Percentiles rank a stretch among this genome's conserved stretches.
phyloP scores from a whole-genome alignment of 1,140 invertebrate species.

The Anastrepha obliqua region DNA sequence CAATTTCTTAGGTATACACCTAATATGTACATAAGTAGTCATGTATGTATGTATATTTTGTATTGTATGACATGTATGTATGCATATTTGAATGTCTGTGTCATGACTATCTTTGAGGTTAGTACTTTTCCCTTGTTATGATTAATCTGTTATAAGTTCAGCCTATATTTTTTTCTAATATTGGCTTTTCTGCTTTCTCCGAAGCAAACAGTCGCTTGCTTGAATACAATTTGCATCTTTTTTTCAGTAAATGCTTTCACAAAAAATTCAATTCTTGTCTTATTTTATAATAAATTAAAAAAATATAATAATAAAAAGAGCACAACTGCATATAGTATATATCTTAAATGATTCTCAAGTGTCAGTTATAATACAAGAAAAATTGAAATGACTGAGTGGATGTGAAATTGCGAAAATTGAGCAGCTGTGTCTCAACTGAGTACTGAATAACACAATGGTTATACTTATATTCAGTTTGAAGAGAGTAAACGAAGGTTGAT shows the following conservation, averaged over 20 bases:
- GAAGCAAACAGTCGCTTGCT: neutral
- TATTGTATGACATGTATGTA: neutral
- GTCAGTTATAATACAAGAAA: neutral
- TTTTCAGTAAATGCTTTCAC: slow-evolving; percentile 44
- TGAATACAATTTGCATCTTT: slow-evolving; percentile 35
- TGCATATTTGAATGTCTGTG: neutral
- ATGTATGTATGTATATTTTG: no score
- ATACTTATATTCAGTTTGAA: slow-evolving; percentile 2
- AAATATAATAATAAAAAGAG: slow-evolving; percentile 6
- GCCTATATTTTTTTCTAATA: slow-evolving; percentile 21
- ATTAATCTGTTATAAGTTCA: slow-evolving; percentile 12
- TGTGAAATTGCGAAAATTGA: neutral
- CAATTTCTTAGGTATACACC: no score
- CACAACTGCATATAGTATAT: neutral
- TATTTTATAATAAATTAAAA: slow-evolving; percentile 9
- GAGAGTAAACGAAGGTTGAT: neutral
- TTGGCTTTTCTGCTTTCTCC: neutral
- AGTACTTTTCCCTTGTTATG: slow-evolving; percentile 6
- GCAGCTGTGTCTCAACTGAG: neutral
- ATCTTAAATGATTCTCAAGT: neutral
- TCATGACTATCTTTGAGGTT: slow-evolving; percentile 19
- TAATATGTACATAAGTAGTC: no score
- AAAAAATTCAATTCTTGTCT: slow-evolving; percentile 1
- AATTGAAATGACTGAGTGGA: slow-evolving; percentile 37
- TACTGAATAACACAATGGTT: neutral